These are phyloP conservation scores for Boloria euphrosyne DNA, from an alignment of 2,888 invertebrate species.

Conservation along the genomic window DNA sequence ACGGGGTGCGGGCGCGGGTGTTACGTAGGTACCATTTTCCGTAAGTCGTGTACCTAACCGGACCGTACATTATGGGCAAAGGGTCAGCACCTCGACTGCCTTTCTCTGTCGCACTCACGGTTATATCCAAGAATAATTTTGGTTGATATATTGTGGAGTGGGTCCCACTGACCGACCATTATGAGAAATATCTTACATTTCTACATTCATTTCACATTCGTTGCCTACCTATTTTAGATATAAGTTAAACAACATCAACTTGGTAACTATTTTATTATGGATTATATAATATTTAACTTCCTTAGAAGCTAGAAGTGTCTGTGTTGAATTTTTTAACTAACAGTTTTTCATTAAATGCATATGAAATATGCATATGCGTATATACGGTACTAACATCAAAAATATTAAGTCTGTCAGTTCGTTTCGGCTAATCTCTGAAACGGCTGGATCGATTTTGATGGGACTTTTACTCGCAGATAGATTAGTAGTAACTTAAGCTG, in stretches of 20 bases:
- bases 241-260: background rate
- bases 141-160: constrained; percentile 76
- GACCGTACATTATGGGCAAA: constrained; percentile 83
- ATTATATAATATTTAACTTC: background rate
- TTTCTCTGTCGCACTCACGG: constrained; percentile 73
- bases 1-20: constrained; percentile 74
- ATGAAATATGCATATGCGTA: no score
- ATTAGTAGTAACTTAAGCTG: no score
- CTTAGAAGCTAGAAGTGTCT: constrained; percentile 29
- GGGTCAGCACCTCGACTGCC: constrained; percentile 77
- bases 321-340: no score
- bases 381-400: no score
- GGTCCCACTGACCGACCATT: constrained; percentile 68
- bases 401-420: no score
- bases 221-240: constrained; percentile 9
- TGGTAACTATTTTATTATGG: no score
- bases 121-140: constrained; percentile 75
- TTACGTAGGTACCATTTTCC: constrained; percentile 79
- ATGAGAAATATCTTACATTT: constrained; percentile 57
- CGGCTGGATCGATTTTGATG: no score
- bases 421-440: no score
- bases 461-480: no score
- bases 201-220: constrained; percentile 38
- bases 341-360: no score
- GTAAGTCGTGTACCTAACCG: constrained; percentile 83